Percentiles rank a stretch among this genome's conserved stretches.
Conservation (phyloP, 2,888 invertebrate genomes). For the Lampropteryx suffumata region DNA sequence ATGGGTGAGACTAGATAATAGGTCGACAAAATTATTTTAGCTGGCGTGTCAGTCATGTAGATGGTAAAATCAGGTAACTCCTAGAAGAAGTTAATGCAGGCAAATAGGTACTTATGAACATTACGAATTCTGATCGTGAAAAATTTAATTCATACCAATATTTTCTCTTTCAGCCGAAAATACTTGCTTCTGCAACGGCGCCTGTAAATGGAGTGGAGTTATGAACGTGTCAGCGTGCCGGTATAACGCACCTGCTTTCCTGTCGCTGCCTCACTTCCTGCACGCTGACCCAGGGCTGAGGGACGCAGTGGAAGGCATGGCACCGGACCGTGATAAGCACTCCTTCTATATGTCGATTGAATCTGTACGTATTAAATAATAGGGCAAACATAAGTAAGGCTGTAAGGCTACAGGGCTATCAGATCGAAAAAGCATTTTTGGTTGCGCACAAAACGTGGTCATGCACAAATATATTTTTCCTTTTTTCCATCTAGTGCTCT, state of each 20-base stretch:
- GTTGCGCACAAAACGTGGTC: too few relatives aligned
- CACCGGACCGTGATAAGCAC: slow-evolving; percentile 86
- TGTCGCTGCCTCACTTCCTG: slow-evolving; percentile 93
- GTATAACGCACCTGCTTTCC: slow-evolving; percentile 90
- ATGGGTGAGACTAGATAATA: too few relatives aligned
- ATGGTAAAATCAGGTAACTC: too few relatives aligned
- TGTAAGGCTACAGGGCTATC: too few relatives aligned
- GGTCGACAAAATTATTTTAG: too few relatives aligned
- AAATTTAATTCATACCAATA: neutral
- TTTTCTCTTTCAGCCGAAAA: slow-evolving; percentile 80
- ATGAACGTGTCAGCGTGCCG: slow-evolving; percentile 90
- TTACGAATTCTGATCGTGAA: neutral
- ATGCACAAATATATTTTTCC: too few relatives aligned
- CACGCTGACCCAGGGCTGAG: slow-evolving; percentile 87
- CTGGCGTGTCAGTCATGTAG: too few relatives aligned
- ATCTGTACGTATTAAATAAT: slow-evolving; percentile 80
- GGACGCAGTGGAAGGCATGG: slow-evolving; percentile 86
- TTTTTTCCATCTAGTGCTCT: too few relatives aligned
- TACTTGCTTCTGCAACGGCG: slow-evolving; percentile 88
- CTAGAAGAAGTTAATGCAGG: too few relatives aligned
- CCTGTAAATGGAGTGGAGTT: slow-evolving; percentile 88
- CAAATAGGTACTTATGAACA: too few relatives aligned
- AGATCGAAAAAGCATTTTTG: too few relatives aligned
- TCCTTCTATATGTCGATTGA: slow-evolving; percentile 90
- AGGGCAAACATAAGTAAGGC: neutral